phyloP scores from a whole-genome alignment of 2,888 invertebrate genomes.

The Drosophila mayaguana region DNA sequence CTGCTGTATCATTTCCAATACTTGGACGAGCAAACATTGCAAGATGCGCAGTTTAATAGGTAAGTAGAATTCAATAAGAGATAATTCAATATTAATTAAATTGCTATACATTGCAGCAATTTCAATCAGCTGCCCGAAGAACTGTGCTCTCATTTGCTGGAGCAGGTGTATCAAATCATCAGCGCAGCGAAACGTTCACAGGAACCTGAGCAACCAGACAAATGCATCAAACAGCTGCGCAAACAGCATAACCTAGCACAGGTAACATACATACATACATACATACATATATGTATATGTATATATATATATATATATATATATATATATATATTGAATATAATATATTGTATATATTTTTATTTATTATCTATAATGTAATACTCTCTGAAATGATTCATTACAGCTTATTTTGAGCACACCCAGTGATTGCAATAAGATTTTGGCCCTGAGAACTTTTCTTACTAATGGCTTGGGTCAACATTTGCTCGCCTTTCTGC shows the following conservation, averaged over 20 bases:
- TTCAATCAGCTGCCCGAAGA: conserved; percentile 83
- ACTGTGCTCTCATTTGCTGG: conserved; percentile 82
- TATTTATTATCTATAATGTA: background rate
- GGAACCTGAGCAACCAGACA: conserved; percentile 54
- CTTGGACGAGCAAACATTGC: conserved; percentile 62
- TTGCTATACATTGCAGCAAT: conserved; percentile 63
- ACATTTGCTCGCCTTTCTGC: conserved; percentile 80
- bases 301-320: background rate
- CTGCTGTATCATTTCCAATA: conserved; percentile 82
- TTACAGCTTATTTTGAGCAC: conserved; percentile 82
- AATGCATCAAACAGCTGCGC: conserved; percentile 65
- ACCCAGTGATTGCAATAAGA: conserved; percentile 83
- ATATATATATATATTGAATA: background rate
- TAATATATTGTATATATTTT: too few species aligned
- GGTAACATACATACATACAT: conserved; percentile 56
- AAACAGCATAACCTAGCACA: conserved; percentile 82
- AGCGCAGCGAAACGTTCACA: conserved; percentile 79
- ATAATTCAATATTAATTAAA: background rate
- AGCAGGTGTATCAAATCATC: conserved; percentile 83
- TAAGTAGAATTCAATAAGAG: conserved; percentile 15
- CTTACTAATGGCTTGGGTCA: conserved; percentile 83
- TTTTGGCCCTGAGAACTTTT: conserved; percentile 83
- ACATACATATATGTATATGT: background rate
- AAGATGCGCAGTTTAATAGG: conserved; percentile 72
- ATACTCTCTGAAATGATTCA: background rate